Conservation (phyloP, 1,140 invertebrate species). For the Periplaneta americana region DNA sequence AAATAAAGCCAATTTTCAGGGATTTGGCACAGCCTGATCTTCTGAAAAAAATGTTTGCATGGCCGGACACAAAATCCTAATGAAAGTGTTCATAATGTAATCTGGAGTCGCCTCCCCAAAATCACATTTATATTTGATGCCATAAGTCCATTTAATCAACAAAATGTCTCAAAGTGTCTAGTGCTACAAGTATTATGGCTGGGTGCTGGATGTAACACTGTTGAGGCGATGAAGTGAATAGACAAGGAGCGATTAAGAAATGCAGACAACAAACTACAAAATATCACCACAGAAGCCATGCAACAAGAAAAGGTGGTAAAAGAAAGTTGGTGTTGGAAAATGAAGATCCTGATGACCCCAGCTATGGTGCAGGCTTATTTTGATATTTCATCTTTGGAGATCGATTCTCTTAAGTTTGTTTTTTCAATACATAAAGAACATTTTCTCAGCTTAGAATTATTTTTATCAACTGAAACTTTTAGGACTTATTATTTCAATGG, state of each 20-base stretch:
- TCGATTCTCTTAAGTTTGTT: background rate
- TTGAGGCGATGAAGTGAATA: background rate
- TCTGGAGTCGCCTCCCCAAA: background rate
- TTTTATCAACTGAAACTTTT: background rate
- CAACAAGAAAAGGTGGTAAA: background rate
- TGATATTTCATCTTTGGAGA: background rate
- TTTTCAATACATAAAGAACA: background rate
- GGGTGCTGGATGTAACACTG: background rate
- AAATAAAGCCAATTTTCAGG: no score
- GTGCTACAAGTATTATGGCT: background rate
- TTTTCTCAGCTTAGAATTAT: background rate
- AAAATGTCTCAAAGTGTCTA: background rate
- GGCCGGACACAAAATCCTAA: no score
- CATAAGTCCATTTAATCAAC: background rate
- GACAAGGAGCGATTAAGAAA: background rate
- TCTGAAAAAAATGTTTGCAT: no score
- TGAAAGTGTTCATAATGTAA: background rate
- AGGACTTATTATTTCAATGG: background rate
- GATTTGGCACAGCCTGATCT: no score
- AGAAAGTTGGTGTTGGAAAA: background rate
- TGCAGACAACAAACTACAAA: background rate
- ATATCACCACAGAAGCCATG: background rate
- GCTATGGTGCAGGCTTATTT: background rate
- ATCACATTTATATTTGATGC: background rate
- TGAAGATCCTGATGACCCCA: background rate